These are phyloP conservation scores for Siniperca obscura DNA, from an alignment of 2,797 vertebrate species.

Conservation along the genomic window DNA sequence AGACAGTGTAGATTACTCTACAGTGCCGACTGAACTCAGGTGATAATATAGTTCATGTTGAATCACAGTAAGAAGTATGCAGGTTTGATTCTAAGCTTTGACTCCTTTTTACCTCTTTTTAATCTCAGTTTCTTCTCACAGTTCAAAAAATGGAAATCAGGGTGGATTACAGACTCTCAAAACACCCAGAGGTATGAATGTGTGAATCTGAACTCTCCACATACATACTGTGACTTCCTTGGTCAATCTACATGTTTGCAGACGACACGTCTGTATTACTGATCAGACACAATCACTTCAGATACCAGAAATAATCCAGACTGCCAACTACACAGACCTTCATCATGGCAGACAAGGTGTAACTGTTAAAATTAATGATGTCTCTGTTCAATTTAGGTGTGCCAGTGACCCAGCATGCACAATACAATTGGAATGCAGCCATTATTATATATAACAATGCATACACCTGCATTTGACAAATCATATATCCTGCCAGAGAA, in stretches of 20 bases:
- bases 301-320: neutral
- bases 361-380: neutral
- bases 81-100: neutral
- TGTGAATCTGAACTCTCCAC: neutral
- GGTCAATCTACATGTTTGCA: neutral
- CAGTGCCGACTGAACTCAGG: neutral
- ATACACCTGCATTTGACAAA: neutral
- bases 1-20: conserved; percentile 1
- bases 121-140: neutral
- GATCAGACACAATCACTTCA: neutral
- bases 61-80: neutral
- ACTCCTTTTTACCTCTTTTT: neutral
- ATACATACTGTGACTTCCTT: neutral
- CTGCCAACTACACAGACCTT: neutral
- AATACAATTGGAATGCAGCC: neutral
- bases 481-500: neutral
- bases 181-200: neutral
- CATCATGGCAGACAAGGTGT: neutral
- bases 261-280: neutral
- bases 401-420: neutral
- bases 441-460: neutral
- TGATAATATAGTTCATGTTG: neutral
- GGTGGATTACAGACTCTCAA: neutral
- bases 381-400: neutral
- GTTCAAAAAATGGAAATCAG: neutral